A percentile compares a stretch with the other conserved stretches of the same genome.
Conservation (phyloP, 2,888 invertebrate species). For the Smittia aterrima region DNA sequence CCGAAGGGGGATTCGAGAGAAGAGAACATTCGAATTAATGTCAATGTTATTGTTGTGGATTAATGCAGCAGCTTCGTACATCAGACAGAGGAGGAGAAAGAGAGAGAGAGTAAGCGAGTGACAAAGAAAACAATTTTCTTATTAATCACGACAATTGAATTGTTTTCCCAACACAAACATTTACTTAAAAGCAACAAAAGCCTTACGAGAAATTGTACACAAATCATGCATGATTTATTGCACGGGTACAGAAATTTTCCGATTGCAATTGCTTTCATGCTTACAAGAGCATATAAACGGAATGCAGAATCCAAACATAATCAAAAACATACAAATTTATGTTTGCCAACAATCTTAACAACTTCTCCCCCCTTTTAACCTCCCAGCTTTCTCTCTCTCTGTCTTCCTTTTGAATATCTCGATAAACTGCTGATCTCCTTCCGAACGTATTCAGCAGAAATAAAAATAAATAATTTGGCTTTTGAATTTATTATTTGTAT, state of each 20-base stretch:
- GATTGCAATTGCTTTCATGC: constrained; percentile 31
- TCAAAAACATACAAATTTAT: constrained; percentile 40
- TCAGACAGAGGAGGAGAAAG: neutral
- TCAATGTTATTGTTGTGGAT: constrained; percentile 20
- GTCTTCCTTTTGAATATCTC: no score
- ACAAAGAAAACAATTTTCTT: constrained; percentile 18
- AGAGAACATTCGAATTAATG: constrained; percentile 5
- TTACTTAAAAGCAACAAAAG: neutral
- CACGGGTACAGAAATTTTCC: constrained; percentile 25
- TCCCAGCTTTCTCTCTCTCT: no score
- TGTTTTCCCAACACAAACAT: constrained; percentile 11
- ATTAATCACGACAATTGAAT: constrained; percentile 25
- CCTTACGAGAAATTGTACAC: constrained; percentile 7
- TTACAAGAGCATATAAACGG: constrained; percentile 20
- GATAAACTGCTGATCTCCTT: constrained; percentile 23
- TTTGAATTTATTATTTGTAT: constrained; percentile 13
- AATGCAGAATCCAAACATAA: constrained; percentile 35
- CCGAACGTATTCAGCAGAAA: neutral
- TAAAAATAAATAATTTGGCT: constrained; percentile 16
- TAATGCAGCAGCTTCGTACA: neutral
- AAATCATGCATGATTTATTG: constrained; percentile 40
- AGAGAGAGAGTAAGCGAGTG: neutral
- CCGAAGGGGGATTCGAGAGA: neutral
- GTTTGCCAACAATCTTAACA: constrained; percentile 34
- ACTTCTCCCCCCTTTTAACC: neutral